A percentile compares a stretch with the other conserved stretches of the same genome.
Conservation (phyloP, 2,888 invertebrate genomes). For the Idaea dimidiata region DNA sequence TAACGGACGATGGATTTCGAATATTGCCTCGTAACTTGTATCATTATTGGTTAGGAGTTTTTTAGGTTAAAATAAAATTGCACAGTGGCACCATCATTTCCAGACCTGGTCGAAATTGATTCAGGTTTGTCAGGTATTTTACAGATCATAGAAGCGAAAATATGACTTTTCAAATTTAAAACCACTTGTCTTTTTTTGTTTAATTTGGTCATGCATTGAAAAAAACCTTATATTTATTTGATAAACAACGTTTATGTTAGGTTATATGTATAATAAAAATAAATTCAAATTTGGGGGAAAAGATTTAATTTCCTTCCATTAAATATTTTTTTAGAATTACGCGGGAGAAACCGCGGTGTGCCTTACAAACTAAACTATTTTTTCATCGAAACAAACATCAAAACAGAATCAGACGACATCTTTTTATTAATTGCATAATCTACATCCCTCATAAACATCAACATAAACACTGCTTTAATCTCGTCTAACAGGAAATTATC, state of each 20-base stretch:
- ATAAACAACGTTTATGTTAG: too few species aligned
- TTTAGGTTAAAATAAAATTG: neutral
- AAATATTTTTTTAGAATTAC: too few species aligned
- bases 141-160: too few species aligned
- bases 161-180: too few species aligned
- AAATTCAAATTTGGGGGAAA: too few species aligned
- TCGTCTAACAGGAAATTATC: neutral
- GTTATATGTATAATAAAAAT: too few species aligned
- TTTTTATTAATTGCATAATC: conserved; percentile 1
- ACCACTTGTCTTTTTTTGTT: too few species aligned
- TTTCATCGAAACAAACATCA: neutral
- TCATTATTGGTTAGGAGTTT: neutral
- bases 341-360: too few species aligned
- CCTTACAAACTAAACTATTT: neutral
- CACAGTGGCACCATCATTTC: neutral
- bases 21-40: neutral
- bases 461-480: neutral
- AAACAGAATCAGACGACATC: neutral
- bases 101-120: neutral
- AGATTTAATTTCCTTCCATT: too few species aligned
- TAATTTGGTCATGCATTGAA: too few species aligned
- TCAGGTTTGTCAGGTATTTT: too few species aligned
- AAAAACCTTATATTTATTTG: too few species aligned
- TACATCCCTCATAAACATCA: neutral
- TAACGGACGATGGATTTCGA: neutral